A percentile compares a stretch with the other conserved stretches of the same genome.
phyloP scores from a whole-genome alignment of 2,888 invertebrate genomes.

The Sarcophaga subvicina region DNA sequence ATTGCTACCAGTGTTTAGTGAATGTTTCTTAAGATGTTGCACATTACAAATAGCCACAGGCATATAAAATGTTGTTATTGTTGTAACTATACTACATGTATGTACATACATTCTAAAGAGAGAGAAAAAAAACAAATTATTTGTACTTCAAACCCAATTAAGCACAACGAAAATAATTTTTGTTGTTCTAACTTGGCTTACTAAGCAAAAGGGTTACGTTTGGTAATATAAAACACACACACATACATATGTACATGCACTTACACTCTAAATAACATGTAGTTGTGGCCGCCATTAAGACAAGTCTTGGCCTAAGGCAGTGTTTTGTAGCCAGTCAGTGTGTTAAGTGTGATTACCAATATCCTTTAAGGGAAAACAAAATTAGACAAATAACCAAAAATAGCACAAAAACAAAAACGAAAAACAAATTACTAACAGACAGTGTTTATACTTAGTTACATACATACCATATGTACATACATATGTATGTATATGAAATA shows the following conservation, averaged over 20 bases:
- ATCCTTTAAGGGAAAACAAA: conserved; percentile 46
- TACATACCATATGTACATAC: background rate
- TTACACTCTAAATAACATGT: background rate
- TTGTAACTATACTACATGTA: background rate
- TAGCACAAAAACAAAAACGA: conserved; percentile 1
- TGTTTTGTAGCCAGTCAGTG: conserved; percentile 30
- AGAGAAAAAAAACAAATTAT: conserved; percentile 36
- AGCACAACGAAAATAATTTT: conserved; percentile 42
- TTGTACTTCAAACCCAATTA: conserved; percentile 65
- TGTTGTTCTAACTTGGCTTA: no score
- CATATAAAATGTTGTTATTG: conserved; percentile 58
- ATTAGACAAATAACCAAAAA: conserved; percentile 64
- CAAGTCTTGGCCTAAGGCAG: background rate
- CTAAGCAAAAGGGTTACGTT: no score
- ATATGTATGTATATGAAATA: conserved; percentile 11
- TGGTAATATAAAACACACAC: background rate
- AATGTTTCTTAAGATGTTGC: conserved; percentile 45
- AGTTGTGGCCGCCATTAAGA: conserved; percentile 23
- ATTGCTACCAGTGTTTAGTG: conserved; percentile 64
- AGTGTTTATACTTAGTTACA: background rate
- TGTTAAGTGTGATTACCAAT: conserved; percentile 51
- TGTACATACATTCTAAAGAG: no score
- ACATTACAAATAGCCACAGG: conserved; percentile 62
- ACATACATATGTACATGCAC: background rate
- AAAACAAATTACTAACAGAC: background rate